Conservation (phyloP, 2,113 vertebrate species). For the Ascaphus truei region DNA sequence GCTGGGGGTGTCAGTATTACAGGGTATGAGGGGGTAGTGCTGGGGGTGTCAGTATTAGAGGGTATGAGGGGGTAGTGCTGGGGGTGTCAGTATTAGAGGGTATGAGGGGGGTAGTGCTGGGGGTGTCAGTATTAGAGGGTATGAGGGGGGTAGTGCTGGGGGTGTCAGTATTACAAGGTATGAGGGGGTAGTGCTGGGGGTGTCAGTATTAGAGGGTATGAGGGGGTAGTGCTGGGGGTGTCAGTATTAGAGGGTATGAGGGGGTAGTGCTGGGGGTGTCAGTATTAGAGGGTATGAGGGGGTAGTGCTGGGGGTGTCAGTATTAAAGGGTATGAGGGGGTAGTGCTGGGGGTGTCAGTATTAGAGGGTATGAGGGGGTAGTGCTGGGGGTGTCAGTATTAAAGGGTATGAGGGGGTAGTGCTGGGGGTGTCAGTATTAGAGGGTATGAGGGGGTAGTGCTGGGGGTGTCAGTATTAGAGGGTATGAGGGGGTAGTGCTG, state of each 20-base stretch:
- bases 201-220: too few species aligned
- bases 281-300: too few species aligned
- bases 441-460: too few species aligned
- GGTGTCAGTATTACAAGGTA: background rate
- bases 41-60: too few species aligned
- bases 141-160: constrained; percentile 36
- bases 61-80: background rate
- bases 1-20: background rate
- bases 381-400: background rate
- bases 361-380: too few species aligned
- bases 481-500: background rate
- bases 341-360: background rate
- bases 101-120: background rate
- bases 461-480: background rate
- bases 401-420: background rate
- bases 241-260: background rate
- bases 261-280: background rate
- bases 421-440: too few species aligned
- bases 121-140: too few species aligned
- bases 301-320: background rate
- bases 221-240: background rate
- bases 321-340: background rate
- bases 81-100: background rate
- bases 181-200: background rate
- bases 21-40: background rate